Evolutionary conservation across 2,113 vertebrate genomes (phyloP).

Genomic region (Dasyprocta punctata): DNA sequence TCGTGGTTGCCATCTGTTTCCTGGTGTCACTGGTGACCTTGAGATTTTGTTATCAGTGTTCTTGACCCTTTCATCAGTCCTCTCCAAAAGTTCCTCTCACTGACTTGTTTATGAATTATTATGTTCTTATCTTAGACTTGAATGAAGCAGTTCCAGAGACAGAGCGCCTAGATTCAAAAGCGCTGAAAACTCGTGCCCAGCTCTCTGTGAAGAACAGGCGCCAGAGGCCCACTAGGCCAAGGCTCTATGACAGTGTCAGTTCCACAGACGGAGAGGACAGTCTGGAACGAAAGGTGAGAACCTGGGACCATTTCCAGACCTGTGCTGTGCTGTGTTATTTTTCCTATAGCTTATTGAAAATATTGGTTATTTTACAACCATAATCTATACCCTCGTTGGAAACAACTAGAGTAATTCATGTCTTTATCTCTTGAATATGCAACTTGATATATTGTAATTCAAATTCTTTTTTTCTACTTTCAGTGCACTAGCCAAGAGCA

Average conservation of each 20-base stretch:
- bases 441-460: background rate
- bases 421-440: conserved; percentile 45
- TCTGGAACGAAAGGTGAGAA: conserved; percentile 89
- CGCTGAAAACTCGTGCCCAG: conserved; percentile 88
- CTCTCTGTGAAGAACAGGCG: conserved; percentile 89
- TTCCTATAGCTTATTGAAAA: background rate
- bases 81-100: background rate
- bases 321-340: background rate
- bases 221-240: conserved; percentile 86
- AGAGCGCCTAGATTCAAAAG: conserved; percentile 89
- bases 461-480: conserved; percentile 47
- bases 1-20: background rate
- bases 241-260: conserved; percentile 89
- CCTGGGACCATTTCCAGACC: background rate
- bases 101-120: background rate
- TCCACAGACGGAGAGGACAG: conserved; percentile 93
- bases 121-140: conserved; percentile 82
- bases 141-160: conserved; percentile 88
- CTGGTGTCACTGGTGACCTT: background rate
- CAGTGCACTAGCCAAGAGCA: background rate
- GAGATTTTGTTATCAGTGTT: background rate
- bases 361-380: background rate
- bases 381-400: background rate
- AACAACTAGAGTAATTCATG: conserved; percentile 31
- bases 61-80: background rate